Conservation (phyloP, 2,888 invertebrate species). For the Acleris laterana region DNA sequence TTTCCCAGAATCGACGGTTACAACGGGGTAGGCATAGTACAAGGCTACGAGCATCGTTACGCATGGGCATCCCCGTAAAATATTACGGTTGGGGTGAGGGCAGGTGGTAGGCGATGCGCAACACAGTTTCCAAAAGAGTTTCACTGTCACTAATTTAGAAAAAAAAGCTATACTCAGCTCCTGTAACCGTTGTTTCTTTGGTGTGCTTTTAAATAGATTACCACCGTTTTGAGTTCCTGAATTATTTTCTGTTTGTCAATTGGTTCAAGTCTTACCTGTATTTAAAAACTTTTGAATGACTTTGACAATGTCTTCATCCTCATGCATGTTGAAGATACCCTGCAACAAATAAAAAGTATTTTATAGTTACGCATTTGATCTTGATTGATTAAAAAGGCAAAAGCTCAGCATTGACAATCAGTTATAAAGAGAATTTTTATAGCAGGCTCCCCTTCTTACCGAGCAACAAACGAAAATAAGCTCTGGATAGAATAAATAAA, state of each 20-base stretch:
- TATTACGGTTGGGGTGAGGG: conserved; percentile 32
- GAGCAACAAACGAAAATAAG: conserved; percentile 34
- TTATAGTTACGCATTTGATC: conserved; percentile 22
- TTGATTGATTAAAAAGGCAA: conserved; percentile 39
- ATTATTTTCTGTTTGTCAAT: not conserved
- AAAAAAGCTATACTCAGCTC: conserved; percentile 33
- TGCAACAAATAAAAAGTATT: conserved; percentile 46
- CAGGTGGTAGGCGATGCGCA: conserved; percentile 37
- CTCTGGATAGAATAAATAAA: conserved; percentile 40
- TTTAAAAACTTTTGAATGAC: conserved; percentile 50
- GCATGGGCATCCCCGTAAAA: conserved; percentile 35
- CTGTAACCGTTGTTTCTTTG: conserved; percentile 15
- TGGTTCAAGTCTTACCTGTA: conserved; percentile 46
- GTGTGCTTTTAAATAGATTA: not conserved
- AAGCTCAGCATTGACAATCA: conserved; percentile 56
- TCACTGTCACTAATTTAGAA: conserved; percentile 34
- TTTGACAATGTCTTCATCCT: conserved; percentile 50
- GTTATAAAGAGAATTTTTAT: conserved; percentile 57
- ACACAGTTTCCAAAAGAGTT: conserved; percentile 25
- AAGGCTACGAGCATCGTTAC: conserved; percentile 17
- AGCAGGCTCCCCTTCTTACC: conserved; percentile 40
- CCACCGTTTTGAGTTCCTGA: not conserved
- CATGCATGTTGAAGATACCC: conserved; percentile 50
- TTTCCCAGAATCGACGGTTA: conserved; percentile 34
- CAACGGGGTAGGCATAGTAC: conserved; percentile 17